Evolutionary conservation across 2,888 invertebrate species (phyloP).

Genomic region (Cheilosia vulpina): DNA sequence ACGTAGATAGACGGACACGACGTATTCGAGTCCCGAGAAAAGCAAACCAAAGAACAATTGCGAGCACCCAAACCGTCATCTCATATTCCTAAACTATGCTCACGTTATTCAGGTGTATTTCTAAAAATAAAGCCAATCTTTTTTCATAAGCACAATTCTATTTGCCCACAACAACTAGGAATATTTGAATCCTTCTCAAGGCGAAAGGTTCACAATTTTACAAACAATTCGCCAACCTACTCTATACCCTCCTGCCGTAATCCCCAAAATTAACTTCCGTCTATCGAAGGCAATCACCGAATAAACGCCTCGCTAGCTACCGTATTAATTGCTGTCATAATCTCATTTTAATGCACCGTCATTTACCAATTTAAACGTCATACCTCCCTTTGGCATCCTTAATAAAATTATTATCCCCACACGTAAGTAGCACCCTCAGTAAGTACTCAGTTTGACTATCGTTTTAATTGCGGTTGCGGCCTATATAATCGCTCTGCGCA

Average conservation of each 20-base stretch:
- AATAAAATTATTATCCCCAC: constrained; percentile 30
- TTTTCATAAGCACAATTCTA: too few relatives aligned
- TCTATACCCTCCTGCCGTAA: not conserved
- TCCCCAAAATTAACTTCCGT: not conserved
- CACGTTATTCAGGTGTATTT: too few relatives aligned
- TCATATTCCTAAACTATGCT: too few relatives aligned
- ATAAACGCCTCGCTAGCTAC: constrained; percentile 21
- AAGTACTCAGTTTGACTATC: constrained; percentile 35
- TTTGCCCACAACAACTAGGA: too few relatives aligned
- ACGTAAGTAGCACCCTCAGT: constrained; percentile 14
- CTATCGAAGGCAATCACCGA: constrained; percentile 14
- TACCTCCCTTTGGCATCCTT: constrained; percentile 30
- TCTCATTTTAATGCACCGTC: constrained; percentile 47
- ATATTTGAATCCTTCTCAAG: too few relatives aligned
- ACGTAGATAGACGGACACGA: too few relatives aligned
- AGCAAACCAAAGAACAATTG: too few relatives aligned
- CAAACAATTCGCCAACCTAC: constrained; percentile 22
- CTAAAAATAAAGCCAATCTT: too few relatives aligned
- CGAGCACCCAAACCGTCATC: too few relatives aligned
- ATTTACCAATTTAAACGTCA: constrained; percentile 47
- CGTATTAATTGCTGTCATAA: constrained; percentile 48
- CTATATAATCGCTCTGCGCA: constrained; percentile 1
- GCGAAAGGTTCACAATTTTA: not conserved
- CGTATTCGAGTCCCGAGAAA: too few relatives aligned
- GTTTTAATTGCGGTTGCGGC: constrained; percentile 35